Evolutionary conservation across 2,888 invertebrate species (phyloP).

Genomic region (Argyresthia albistria): DNA sequence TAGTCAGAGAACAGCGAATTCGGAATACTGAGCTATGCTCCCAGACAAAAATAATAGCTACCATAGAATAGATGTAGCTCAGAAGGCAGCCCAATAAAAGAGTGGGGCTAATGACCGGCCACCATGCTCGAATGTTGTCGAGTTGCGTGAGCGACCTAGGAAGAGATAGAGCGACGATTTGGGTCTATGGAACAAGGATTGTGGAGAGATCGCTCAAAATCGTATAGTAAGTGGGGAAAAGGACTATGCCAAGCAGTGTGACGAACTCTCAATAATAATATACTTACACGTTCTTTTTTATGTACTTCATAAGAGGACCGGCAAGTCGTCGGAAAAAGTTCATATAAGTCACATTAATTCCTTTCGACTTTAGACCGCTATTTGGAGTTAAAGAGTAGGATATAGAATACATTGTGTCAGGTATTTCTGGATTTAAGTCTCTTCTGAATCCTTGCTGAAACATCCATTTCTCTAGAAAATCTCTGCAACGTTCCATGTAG

Average conservation of each 20-base stretch:
- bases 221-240: too few relatives aligned
- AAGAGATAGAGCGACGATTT: too few relatives aligned
- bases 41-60: too few relatives aligned
- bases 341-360: slow-evolving; percentile 50
- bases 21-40: too few relatives aligned
- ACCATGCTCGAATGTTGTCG: too few relatives aligned
- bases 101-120: too few relatives aligned
- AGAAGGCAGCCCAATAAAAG: too few relatives aligned
- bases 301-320: slow-evolving; percentile 54
- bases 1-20: too few relatives aligned
- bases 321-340: slow-evolving; percentile 53
- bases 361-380: slow-evolving; percentile 38
- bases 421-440: slow-evolving; percentile 55
- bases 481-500: slow-evolving; percentile 37
- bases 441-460: slow-evolving; percentile 60
- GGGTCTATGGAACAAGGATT: too few relatives aligned
- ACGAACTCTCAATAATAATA: neutral
- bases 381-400: slow-evolving; percentile 24
- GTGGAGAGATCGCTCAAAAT: neutral
- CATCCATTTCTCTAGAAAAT: slow-evolving; percentile 60
- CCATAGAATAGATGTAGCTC: too few relatives aligned
- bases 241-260: too few relatives aligned
- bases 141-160: too few relatives aligned
- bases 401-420: slow-evolving; percentile 53
- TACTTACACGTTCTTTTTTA: slow-evolving; percentile 45